Evolutionary conservation across 2,888 invertebrate species (phyloP).

Genomic region (Drosophila paramelanica): DNA sequence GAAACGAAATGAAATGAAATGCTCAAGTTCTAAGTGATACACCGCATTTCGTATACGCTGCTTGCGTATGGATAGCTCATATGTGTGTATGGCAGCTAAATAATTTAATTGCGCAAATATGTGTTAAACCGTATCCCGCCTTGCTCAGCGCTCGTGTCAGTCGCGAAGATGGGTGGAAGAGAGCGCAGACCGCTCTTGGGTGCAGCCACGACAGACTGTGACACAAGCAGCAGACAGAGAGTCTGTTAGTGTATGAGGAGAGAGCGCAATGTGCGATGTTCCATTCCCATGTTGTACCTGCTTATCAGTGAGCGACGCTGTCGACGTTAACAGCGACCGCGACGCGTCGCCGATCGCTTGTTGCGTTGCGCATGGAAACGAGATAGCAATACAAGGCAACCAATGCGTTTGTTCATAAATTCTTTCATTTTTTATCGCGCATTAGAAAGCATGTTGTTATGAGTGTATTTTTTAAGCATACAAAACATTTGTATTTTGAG

Average conservation of each 20-base stretch:
- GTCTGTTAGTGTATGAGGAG: constrained; percentile 17
- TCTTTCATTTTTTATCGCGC: constrained; percentile 26
- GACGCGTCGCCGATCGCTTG: constrained; percentile 46
- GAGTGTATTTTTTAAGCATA: constrained; percentile 19
- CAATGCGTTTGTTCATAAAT: constrained; percentile 38
- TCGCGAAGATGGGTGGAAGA: no score
- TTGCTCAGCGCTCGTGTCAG: not conserved
- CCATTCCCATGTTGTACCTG: constrained; percentile 41
- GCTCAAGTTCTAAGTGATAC: constrained; percentile 24
- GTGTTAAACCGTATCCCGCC: constrained; percentile 6
- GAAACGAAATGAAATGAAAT: constrained; percentile 53
- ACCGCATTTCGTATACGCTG: constrained; percentile 43
- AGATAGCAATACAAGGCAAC: constrained; percentile 20
- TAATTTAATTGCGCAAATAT: constrained; percentile 9
- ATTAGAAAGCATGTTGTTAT: constrained; percentile 33
- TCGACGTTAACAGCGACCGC: constrained; percentile 27
- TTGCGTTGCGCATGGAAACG: constrained; percentile 27
- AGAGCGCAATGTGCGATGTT: constrained; percentile 29
- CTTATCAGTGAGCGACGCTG: constrained; percentile 60
- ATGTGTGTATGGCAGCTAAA: not conserved
- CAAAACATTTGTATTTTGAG: constrained; percentile 30
- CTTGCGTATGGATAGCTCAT: not conserved
- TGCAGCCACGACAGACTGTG: constrained; percentile 2
- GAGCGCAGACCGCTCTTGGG: not conserved
- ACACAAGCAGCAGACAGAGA: not conserved